These are phyloP conservation scores for Taxidea taxus DNA, from an alignment of 2,113 vertebrate genomes.

Conservation along the genomic window DNA sequence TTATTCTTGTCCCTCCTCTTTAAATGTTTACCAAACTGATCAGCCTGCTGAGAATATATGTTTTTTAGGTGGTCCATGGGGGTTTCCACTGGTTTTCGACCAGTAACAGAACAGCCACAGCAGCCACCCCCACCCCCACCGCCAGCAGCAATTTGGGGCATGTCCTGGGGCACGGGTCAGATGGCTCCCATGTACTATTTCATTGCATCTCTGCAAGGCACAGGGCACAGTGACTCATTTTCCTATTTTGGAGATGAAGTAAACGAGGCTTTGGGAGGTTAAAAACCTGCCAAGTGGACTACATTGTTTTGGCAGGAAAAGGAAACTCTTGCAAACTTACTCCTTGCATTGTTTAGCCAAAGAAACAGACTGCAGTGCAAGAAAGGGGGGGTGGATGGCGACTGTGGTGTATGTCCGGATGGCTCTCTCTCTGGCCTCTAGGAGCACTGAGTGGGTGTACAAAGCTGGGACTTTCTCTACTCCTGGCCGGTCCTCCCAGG, in stretches of 20 bases:
- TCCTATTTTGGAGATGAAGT: not conserved
- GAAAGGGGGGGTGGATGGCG: accelerated
- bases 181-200: not conserved
- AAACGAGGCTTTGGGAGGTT: not conserved
- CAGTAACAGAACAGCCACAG: not conserved
- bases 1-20: not conserved
- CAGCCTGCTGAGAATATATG: not conserved
- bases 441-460: accelerated
- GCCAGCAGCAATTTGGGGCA: not conserved
- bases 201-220: not conserved
- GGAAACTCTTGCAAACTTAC: not conserved
- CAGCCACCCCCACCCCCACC: not conserved
- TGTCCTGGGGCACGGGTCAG: not conserved
- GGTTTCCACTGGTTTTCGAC: not conserved
- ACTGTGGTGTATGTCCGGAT: accelerated
- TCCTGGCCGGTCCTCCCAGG: not conserved
- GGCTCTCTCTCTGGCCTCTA: not conserved
- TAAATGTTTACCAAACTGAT: not conserved
- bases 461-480: not conserved
- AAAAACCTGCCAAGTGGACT: no score
- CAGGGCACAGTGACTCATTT: no score
- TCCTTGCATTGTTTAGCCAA: not conserved
- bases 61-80: not conserved
- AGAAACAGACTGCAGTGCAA: not conserved
- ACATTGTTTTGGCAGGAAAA: not conserved